Conservation (phyloP, 2,113 vertebrate species). For the Xiphophorus couchianus region DNA sequence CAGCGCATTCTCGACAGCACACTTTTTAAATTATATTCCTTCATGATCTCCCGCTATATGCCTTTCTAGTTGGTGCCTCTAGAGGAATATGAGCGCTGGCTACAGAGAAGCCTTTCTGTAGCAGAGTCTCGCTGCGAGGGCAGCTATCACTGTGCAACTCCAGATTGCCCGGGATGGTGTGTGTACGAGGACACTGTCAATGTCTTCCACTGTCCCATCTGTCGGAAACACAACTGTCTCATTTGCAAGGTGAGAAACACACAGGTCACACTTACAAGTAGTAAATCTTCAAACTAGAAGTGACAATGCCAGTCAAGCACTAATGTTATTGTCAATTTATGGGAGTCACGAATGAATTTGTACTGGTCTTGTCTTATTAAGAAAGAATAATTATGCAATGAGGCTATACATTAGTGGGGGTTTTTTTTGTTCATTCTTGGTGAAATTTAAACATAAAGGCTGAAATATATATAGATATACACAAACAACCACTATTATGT, state of each 20-base stretch:
- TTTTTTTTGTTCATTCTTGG: no score
- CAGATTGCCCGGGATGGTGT: slow-evolving; percentile 86
- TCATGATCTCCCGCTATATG: neutral
- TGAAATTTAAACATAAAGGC: no score
- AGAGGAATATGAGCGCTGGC: slow-evolving; percentile 84
- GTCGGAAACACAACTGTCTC: slow-evolving; percentile 85
- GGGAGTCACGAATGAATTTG: no score
- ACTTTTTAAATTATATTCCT: neutral
- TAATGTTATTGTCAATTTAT: no score
- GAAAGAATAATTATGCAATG: no score
- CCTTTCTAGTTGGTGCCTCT: slow-evolving; percentile 62
- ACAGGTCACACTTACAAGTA: neutral
- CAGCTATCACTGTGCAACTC: slow-evolving; percentile 86
- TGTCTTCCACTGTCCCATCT: slow-evolving; percentile 85
- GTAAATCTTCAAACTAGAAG: no score
- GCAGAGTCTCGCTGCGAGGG: slow-evolving; percentile 85
- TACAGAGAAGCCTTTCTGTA: slow-evolving; percentile 83
- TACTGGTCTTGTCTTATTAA: no score
- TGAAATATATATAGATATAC: no score
- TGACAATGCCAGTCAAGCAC: no score
- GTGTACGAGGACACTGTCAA: slow-evolving; percentile 85
- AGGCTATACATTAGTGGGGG: no score
- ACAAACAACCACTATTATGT: no score
- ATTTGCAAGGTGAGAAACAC: slow-evolving; percentile 80
- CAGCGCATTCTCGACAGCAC: neutral